phyloP scores from a whole-genome alignment of 2,113 vertebrate species.

The Ceyx melanurus region DNA sequence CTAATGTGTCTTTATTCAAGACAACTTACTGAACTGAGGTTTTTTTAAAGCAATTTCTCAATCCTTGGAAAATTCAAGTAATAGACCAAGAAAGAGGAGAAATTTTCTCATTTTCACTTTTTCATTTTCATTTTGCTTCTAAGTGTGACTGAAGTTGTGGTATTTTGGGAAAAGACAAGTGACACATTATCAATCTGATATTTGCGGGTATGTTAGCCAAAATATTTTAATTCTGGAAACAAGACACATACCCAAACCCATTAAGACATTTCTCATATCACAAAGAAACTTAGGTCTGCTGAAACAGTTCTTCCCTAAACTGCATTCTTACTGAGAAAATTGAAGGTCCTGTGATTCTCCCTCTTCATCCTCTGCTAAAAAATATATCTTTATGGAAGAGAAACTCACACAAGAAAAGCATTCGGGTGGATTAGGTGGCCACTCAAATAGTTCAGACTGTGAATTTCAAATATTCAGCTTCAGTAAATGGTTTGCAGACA shows the following conservation, averaged over 20 bases:
- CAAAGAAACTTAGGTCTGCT: background rate
- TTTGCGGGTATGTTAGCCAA: background rate
- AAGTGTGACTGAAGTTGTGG: background rate
- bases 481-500: background rate
- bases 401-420: background rate
- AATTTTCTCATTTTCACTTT: background rate
- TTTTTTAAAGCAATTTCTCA: background rate
- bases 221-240: background rate
- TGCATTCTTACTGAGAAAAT: background rate
- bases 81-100: background rate
- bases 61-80: background rate
- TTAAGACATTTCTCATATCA: background rate
- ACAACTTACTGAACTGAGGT: background rate
- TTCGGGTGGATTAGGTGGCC: background rate
- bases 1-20: background rate
- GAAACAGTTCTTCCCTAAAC: background rate
- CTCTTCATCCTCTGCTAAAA: background rate
- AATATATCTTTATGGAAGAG: background rate
- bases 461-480: background rate
- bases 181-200: background rate
- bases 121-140: background rate
- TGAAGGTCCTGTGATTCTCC: background rate
- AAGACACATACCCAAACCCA: background rate
- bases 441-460: background rate
- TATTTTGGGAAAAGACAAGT: background rate